Evolutionary conservation across 1,140 invertebrate species (phyloP).

Genomic region (fruit fly (Drosophila melanogaster)): DNA sequence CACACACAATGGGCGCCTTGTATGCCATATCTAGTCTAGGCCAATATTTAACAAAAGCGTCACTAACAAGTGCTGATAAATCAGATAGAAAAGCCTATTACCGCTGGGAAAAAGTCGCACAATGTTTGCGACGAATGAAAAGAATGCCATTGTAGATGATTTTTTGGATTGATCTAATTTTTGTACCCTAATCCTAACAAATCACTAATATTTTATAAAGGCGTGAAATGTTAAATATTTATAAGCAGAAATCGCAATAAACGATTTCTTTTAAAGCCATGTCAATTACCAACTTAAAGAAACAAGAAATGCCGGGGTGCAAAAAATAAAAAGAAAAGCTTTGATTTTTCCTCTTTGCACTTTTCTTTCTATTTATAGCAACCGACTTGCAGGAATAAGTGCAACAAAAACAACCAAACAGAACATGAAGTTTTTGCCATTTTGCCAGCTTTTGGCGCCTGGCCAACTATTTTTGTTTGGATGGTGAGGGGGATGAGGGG

Average conservation of each 20-base stretch:
- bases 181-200: neutral
- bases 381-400: conserved; percentile 25
- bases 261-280: neutral
- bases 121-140: neutral
- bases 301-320: conserved; percentile 8
- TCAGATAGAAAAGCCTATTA: conserved; percentile 39
- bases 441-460: conserved; percentile 61
- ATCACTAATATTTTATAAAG: neutral
- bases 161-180: neutral
- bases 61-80: conserved; percentile 43
- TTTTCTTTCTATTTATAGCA: conserved; percentile 79
- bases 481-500: neutral
- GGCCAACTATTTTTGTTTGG: conserved; percentile 54
- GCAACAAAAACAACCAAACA: conserved; percentile 31
- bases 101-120: neutral
- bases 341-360: conserved; percentile 45
- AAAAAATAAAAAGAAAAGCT: conserved; percentile 13
- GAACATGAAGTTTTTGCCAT: conserved; percentile 61
- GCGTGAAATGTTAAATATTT: neutral
- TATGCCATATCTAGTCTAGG: conserved; percentile 46
- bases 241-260: neutral
- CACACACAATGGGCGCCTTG: conserved; percentile 48
- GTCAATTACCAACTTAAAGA: conserved; percentile 11
- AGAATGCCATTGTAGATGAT: neutral
- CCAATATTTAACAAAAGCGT: conserved; percentile 50